phyloP scores from a whole-genome alignment of 2,888 invertebrate species.

The Brachynemurus nebulosus region DNA sequence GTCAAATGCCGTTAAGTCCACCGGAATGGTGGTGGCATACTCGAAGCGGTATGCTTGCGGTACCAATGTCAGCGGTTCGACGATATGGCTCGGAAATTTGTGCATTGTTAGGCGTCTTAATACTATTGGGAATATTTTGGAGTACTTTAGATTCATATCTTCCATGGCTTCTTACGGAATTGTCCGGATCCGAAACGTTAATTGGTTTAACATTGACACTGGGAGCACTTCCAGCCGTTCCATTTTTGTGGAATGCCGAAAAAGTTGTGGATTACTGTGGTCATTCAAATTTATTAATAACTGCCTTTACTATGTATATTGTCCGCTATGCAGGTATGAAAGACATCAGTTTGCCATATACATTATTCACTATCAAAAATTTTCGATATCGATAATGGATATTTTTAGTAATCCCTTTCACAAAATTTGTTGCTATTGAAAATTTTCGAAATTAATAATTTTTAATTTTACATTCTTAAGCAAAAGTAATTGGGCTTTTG shows the following conservation, averaged over 20 bases:
- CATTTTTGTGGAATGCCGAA: slow-evolving; percentile 65
- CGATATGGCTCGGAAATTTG: slow-evolving; percentile 62
- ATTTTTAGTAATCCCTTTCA: no score
- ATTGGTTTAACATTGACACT: slow-evolving; percentile 52
- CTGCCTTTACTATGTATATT: slow-evolving; percentile 69
- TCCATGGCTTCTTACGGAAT: slow-evolving; percentile 47
- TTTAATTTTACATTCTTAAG: no score
- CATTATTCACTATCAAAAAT: no score
- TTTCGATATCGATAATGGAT: no score
- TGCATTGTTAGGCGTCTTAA: slow-evolving; percentile 51
- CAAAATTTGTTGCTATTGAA: not conserved
- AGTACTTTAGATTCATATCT: slow-evolving; percentile 66
- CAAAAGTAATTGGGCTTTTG: no score
- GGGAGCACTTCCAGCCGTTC: slow-evolving; percentile 53
- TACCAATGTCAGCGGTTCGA: slow-evolving; percentile 67
- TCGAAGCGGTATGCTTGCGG: slow-evolving; percentile 56
- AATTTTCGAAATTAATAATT: not conserved
- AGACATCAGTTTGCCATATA: no score
- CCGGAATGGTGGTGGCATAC: slow-evolving; percentile 86
- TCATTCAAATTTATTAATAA: slow-evolving; percentile 68
- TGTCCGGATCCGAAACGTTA: slow-evolving; percentile 40
- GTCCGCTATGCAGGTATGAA: slow-evolving; percentile 56
- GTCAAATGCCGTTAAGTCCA: slow-evolving; percentile 62
- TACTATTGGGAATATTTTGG: slow-evolving; percentile 63
- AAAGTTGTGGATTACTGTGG: slow-evolving; percentile 72